Evolutionary conservation across 2,797 vertebrate genomes (phyloP), one percentile per base, ranked within the genome.

Genomic region (Halcyon badia): DNA sequence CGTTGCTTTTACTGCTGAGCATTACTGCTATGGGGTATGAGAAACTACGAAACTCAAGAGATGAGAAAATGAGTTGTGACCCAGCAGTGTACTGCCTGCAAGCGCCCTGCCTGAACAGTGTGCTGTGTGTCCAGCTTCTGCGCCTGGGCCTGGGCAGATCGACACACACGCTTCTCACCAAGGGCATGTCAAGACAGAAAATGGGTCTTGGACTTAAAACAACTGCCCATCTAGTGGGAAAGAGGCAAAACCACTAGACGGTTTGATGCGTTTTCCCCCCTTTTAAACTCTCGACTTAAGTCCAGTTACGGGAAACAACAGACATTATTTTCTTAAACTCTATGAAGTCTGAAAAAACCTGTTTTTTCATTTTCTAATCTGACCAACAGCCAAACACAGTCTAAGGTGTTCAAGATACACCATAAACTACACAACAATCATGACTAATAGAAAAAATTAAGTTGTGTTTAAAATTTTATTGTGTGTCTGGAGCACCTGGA

Each of bases 161-260:
- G 30, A 68, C 65, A 26, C 18, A 5, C 11, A 3, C 3, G 4
- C 21, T 37, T 41, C 41, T 30, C 37, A 54, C 33, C 48, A 28
- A 60, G 24, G 35, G 31, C 11, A 33, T 12, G 17, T 41, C 52
- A 35, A 33, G 66, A 15, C 22, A 82, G 56, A 54, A 77, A 33
- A 46, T 5, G 11, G 57, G 18, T 70, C 42, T 57, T n/a, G 77
- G 69, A 24, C 39, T 35, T 57, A 58, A 80, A 58, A 37, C 54
- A 46, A 76, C 1, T 56, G 66, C 90, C 89, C 95, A 89, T 92
- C 93, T 90, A 95, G 93, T 93, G 94, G 90, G 77, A 77, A 78
- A 72, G 49, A 76, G 58, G 33, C 39, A 76, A 92, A 42, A 96
- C 28, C 75, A 44, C 58, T 19, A n/a, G 51, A 39, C 0, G 0